Base-by-base conservation (phyloP, 2,888 invertebrate species). In the Meteorus cinctellus region DNA sequence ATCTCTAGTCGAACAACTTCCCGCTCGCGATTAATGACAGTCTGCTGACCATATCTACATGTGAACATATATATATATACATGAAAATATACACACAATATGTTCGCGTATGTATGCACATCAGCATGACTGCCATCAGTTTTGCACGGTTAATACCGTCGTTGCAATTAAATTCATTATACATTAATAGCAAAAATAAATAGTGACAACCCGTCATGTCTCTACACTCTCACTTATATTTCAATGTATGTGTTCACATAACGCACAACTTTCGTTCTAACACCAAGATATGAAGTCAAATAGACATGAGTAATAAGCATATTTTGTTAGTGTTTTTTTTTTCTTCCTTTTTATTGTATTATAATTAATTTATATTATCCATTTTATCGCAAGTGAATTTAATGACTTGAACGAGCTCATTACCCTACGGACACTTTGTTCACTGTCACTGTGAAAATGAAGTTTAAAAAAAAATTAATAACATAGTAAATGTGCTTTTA, bases 21-120 rank as follows among this genome's bases (percentile, higher is more conserved):
- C 80, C 80, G 81, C 81, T 80, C 79, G 79, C 81, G 79, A 82
- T 83, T 81, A 82, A 81, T 79, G 80, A 80, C 77, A 76, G 76
- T 75, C 76, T 76, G 77, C 78, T 79, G 78, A 79, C 77, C 77
- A 72, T 79, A 66, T 63, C 63, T 63, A 48, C n/a, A 48, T 34
- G 34, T 34, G 8, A 4, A 34, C 8, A 34, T 8, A 34, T 34
- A 34, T 34, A 48, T 48, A 48, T 72, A 41, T 72, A 76, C 67
- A 73, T 65, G 62, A 31, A 27, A 45, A 24, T 59, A 67, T 72
- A 51, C 67, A 60, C 67, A 29, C n/a, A 71, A 41, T 41, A 36
- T 19, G 8, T 34, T 8, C n/a, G 12, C 34, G n/a, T 29, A 27
- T 62, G 36, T 5, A 41, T 19, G 67, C 34, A 55, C 31, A 68